Base-by-base conservation (phyloP, 2,113 vertebrate species). In the Phrynocephalus versicolor region DNA sequence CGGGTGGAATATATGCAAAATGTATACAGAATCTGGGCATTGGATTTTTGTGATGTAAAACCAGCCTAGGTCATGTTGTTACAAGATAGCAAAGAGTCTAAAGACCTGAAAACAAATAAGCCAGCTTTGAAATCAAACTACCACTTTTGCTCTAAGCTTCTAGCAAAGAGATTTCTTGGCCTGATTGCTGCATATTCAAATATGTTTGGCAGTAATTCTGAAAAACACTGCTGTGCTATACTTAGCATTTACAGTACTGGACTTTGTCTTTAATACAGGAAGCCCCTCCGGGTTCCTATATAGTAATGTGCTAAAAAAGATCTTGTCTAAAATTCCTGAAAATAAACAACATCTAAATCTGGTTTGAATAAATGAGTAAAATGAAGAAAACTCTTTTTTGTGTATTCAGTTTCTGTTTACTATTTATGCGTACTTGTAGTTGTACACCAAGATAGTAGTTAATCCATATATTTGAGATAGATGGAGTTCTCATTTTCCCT, bases 301-400 rank as follows among this genome's bases (percentile, higher is more conserved):
- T n/a, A n/a, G n/a, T n/a, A 94, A 93, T 89, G 90, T 94, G 91
- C 88, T 94, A 95, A 94, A 94, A 80, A 94, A 51, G 92, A 93
- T 91, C 91, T 94, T 88, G 91, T 94, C 94, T 95, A 89, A 94
- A 94, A 93, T 74, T 88, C 87, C 91, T 91, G 85, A 93, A 94
- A 94, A 92, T 94, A 93, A 94, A 92, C 94, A 95, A 91, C 89
- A 89, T 86, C 78, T 90, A 89, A 92, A 92, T 92, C 82, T 88
- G 84, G 88, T 91, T 90, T 91, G 94, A 94, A 94, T 95, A 90
- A 94, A 92, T 94, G 91, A 93, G 91, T 91, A 86, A 92, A 90
- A 86, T 37, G 89, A 93, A 94, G 88, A 93, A 92, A 91, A 94
- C 76, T 81, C 89, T 90, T 92, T 93, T 94, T 92, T 94, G 85